phyloP scores from a whole-genome alignment of 92 coral and sea anemone genomes.

The Zoanthus gigantus region DNA sequence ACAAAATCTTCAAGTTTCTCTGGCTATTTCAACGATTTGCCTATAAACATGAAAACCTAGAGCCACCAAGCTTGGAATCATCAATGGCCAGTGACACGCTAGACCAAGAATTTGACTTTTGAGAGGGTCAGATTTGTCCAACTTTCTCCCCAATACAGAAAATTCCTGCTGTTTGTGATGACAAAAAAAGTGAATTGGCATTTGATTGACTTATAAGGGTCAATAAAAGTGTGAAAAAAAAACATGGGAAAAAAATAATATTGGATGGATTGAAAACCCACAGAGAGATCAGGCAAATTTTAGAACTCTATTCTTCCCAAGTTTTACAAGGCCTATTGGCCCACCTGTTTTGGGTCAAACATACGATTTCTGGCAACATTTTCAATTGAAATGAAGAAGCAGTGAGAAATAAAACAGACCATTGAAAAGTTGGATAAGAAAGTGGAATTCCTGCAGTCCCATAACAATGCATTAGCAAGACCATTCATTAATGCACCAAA shows the following conservation, averaged over 20 bases:
- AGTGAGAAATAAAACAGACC: slow-evolving; percentile 16
- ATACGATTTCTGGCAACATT: slow-evolving; percentile 4
- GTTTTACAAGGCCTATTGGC: slow-evolving; percentile 27
- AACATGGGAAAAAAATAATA: slow-evolving; percentile 10
- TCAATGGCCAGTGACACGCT: not conserved
- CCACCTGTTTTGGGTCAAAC: slow-evolving; percentile 5
- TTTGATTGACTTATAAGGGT: not conserved
- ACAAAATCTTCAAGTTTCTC: slow-evolving; percentile 39
- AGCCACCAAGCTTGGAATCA: not conserved
- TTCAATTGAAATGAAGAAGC: slow-evolving; percentile 11
- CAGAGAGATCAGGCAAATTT: slow-evolving; percentile 23
- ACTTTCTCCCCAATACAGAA: not conserved
- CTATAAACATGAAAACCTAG: slow-evolving; percentile 44
- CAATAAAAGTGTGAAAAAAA: not conserved
- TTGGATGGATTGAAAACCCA: slow-evolving; percentile 16
- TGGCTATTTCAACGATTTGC: slow-evolving; percentile 47
- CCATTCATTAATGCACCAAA: not conserved
- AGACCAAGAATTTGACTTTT: not conserved
- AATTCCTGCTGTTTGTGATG: not conserved
- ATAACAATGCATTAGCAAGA: slow-evolving; percentile 19
- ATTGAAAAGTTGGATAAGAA: slow-evolving; percentile 13
- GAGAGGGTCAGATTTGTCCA: not conserved
- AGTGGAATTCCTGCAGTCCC: slow-evolving; percentile 2
- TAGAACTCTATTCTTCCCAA: slow-evolving; percentile 13
- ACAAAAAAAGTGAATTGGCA: not conserved